Evolutionary conservation across 2,888 invertebrate species (phyloP).

Genomic region (Chouioia cunea): DNA sequence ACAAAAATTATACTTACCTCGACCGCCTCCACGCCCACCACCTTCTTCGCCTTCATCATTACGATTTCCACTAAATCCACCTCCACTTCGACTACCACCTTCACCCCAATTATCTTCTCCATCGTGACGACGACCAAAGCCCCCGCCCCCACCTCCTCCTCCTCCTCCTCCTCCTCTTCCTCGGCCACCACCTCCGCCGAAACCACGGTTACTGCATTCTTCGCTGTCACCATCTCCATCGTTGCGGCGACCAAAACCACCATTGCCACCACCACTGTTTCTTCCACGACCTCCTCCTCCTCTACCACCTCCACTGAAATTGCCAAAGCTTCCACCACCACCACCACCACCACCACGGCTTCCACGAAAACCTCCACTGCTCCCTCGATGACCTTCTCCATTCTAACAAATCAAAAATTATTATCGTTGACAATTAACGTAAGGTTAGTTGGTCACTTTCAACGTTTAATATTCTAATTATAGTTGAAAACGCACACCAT

Average conservation of each 20-base stretch:
- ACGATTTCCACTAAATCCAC: not conserved
- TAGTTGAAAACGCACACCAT: too few species aligned
- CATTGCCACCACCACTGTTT: too few species aligned
- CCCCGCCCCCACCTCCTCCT: constrained; percentile 27
- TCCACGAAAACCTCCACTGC: not conserved
- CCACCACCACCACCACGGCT: not conserved
- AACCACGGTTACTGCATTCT: constrained; percentile 37
- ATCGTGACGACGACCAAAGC: constrained; percentile 39
- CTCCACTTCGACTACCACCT: constrained; percentile 13
- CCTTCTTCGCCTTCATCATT: too few species aligned
- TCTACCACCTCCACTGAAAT: not conserved
- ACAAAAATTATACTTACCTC: too few species aligned
- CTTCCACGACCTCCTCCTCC: not conserved
- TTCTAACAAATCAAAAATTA: too few species aligned
- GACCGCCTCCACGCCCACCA: too few species aligned
- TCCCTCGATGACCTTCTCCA: not conserved
- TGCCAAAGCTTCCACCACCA: constrained; percentile 42
- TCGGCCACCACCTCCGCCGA: not conserved
- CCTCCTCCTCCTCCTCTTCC: constrained; percentile 1
- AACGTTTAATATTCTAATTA: too few species aligned
- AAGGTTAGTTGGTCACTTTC: too few species aligned
- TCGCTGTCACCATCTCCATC: constrained; percentile 6
- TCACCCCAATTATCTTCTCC: not conserved
- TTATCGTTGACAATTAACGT: too few species aligned
- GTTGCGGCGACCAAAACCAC: not conserved